These are phyloP conservation scores for Macrocentrus cingulum DNA, from an alignment of 1,140 invertebrate genomes.

Conservation along the genomic window DNA sequence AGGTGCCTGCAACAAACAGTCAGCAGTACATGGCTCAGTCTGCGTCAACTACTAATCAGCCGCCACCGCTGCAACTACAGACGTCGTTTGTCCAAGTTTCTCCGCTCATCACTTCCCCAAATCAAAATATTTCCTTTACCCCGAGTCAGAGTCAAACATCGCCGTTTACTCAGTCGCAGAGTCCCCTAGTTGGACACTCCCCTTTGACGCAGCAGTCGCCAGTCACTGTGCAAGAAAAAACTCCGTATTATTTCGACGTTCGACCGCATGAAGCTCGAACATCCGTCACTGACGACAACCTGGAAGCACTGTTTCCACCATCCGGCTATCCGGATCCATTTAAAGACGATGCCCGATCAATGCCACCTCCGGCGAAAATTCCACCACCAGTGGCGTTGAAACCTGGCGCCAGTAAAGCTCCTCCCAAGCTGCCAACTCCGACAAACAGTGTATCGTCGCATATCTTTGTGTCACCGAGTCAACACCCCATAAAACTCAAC, in stretches of 20 bases:
- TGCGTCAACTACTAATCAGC: constrained; percentile 27
- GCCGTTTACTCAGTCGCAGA: constrained; percentile 47
- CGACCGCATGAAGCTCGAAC: constrained; percentile 36
- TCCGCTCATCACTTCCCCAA: constrained; percentile 47
- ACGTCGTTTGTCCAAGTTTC: constrained; percentile 42
- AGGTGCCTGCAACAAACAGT: constrained; percentile 40
- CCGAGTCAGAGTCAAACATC: constrained; percentile 39
- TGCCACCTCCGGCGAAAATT: constrained; percentile 51
- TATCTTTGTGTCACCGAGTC: constrained; percentile 42
- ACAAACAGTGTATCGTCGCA: constrained; percentile 36
- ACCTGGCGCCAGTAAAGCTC: constrained; percentile 40
- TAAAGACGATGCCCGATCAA: constrained; percentile 51
- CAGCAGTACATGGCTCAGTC: constrained; percentile 33
- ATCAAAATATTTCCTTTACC: constrained; percentile 41
- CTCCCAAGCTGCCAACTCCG: constrained; percentile 45
- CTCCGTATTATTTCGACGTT: constrained; percentile 48
- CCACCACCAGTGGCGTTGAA: constrained; percentile 51
- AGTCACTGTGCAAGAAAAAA: constrained; percentile 50
- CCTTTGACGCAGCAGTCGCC: constrained; percentile 52
- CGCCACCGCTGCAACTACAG: constrained; percentile 41
- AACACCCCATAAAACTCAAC: constrained; percentile 42
- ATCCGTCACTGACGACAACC: constrained; percentile 44
- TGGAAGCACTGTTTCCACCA: constrained; percentile 57
- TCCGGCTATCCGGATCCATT: constrained; percentile 59
- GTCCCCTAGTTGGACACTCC: constrained; percentile 50